Evolutionary conservation across 92 coral and sea anemone species (phyloP).

Genomic region (Nematostella vectensis): DNA sequence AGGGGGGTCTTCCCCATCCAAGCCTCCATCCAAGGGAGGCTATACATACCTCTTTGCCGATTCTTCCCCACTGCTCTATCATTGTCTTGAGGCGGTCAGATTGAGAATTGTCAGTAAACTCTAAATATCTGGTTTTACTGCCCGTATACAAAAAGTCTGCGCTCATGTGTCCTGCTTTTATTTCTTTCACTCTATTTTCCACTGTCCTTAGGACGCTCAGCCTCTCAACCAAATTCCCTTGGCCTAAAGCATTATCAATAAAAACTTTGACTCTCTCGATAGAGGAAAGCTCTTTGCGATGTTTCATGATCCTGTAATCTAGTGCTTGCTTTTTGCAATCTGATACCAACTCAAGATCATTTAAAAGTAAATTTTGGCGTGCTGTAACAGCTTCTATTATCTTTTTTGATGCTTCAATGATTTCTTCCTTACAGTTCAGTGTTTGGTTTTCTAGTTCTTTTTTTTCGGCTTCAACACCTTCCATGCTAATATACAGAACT

Average conservation of each 20-base stretch:
- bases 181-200: neutral
- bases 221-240: neutral
- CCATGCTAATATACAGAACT: neutral
- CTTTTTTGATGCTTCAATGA: neutral
- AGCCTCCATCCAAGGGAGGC: too few relatives aligned
- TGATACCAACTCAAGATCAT: neutral
- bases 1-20: too few relatives aligned
- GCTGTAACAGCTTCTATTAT: neutral
- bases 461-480: neutral
- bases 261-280: neutral
- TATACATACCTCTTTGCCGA: too few relatives aligned
- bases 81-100: too few relatives aligned
- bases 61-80: neutral
- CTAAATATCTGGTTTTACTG: neutral
- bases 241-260: neutral
- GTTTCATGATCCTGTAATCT: neutral
- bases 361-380: neutral
- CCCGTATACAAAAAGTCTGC: neutral
- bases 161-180: neutral
- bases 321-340: too few relatives aligned
- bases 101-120: neutral
- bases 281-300: neutral
- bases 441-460: neutral
- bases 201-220: neutral
- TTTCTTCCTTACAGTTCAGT: neutral